Evolutionary conservation across 53 echinoderm and acorn worm genomes (phyloP).

Genomic region (Luidia sarsii): DNA sequence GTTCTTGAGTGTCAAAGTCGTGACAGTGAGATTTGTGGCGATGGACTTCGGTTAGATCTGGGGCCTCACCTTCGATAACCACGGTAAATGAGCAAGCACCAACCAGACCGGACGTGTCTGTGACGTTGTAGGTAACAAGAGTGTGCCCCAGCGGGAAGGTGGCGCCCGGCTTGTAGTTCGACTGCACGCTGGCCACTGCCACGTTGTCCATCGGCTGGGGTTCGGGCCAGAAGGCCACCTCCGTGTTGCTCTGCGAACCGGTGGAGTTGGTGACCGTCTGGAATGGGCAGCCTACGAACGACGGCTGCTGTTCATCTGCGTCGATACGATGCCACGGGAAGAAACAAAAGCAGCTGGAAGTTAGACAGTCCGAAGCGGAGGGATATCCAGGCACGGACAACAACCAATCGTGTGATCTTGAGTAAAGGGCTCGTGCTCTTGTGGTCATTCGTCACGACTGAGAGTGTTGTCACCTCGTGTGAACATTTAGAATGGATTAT

Average conservation of each 20-base stretch:
- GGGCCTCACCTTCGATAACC: background rate
- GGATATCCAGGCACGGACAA: no score
- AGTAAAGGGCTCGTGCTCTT: no score
- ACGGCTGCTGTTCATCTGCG: conserved; percentile 50
- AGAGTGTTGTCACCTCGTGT: no score
- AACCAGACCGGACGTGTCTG: conserved; percentile 30
- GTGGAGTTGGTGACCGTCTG: background rate
- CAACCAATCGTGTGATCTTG: no score
- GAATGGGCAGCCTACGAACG: conserved; percentile 40
- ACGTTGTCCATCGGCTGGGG: conserved; percentile 34
- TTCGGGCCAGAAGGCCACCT: background rate
- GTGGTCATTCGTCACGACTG: no score
- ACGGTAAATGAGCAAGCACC: conserved; percentile 5
- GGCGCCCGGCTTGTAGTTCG: conserved; percentile 52
- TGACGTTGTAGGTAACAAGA: conserved; percentile 30
- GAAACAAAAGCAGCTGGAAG: no score
- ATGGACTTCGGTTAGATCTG: no score
- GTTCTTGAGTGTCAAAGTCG: no score
- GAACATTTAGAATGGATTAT: no score
- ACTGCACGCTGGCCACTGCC: background rate
- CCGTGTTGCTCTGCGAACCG: background rate
- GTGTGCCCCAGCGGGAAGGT: conserved; percentile 38
- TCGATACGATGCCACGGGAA: no score
- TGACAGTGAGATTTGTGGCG: no score
- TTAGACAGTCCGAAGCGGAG: no score